Evolutionary conservation across 2,797 vertebrate genomes (phyloP).

Genomic region (Lagocephalus sceleratus): DNA sequence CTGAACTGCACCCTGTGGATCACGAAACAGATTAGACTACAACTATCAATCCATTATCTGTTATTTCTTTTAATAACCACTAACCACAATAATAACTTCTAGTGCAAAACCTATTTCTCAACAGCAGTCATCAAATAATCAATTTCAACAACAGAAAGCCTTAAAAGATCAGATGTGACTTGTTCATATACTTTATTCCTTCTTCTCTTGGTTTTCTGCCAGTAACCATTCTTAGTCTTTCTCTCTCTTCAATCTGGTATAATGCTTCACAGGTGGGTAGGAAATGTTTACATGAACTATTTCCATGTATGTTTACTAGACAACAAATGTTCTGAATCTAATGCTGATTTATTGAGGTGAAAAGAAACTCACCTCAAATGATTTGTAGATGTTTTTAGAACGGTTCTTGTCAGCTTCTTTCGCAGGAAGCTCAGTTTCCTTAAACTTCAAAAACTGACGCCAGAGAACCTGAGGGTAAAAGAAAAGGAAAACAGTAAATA

Average conservation of each 20-base stretch:
- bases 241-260: not conserved
- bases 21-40: not conserved
- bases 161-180: too few species aligned
- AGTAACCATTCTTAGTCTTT: too few species aligned
- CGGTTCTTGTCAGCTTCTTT: constrained; percentile 94
- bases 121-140: too few species aligned
- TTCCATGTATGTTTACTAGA: too few species aligned
- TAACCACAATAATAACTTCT: too few species aligned
- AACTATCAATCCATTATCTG: too few species aligned
- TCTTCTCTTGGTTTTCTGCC: too few species aligned
- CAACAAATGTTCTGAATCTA: too few species aligned
- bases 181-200: not conserved
- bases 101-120: too few species aligned
- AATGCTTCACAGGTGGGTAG: not conserved
- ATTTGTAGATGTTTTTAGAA: constrained; percentile 88
- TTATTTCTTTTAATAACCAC: too few species aligned
- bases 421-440: constrained; percentile 90
- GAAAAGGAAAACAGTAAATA: not conserved
- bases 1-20: constrained; percentile 81
- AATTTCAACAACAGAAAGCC: too few species aligned
- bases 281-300: not conserved
- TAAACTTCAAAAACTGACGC: constrained; percentile 95
- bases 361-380: constrained; percentile 82
- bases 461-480: constrained; percentile 82
- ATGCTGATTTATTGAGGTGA: not conserved